phyloP scores from a whole-genome alignment of 2,888 invertebrate genomes.

The Sclerodermus sp. region DNA sequence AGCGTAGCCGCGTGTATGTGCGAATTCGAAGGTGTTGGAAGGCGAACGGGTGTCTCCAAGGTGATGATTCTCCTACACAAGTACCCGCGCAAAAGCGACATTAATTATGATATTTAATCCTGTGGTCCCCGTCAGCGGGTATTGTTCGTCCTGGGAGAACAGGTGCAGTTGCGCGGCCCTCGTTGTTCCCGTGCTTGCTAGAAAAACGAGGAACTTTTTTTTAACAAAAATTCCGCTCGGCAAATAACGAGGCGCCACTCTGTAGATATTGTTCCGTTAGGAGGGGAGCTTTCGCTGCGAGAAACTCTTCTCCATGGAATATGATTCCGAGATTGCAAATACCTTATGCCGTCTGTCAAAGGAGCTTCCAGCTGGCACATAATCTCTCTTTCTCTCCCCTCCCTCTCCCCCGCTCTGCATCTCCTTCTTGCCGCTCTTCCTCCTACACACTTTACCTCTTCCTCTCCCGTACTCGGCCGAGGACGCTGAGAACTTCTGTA shows the following conservation, averaged over 20 bases:
- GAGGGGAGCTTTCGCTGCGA: slow-evolving; percentile 1
- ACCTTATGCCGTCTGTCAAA: slow-evolving; percentile 18
- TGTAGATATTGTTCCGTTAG: slow-evolving; percentile 18
- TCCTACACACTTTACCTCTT: too few relatives aligned
- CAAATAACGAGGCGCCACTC: slow-evolving; percentile 4
- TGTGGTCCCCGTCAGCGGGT: slow-evolving; percentile 26
- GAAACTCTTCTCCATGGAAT: slow-evolving; percentile 10
- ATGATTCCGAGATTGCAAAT: slow-evolving; percentile 15
- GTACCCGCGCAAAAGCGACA: slow-evolving; percentile 31
- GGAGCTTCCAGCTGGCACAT: slow-evolving; percentile 20
- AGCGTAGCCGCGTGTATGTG: slow-evolving; percentile 16
- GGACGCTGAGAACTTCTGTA: slow-evolving; percentile 13
- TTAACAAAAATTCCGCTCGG: slow-evolving; percentile 8
- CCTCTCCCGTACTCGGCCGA: not conserved
- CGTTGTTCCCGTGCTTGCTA: too few relatives aligned
- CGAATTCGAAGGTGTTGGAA: slow-evolving; percentile 21
- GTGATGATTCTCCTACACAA: slow-evolving; percentile 36
- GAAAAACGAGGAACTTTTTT: not conserved
- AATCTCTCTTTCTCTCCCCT: slow-evolving; percentile 14
- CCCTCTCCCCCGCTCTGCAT: too few relatives aligned
- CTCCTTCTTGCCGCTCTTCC: too few relatives aligned
- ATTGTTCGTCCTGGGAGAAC: slow-evolving; percentile 39
- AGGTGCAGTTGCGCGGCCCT: slow-evolving; percentile 21
- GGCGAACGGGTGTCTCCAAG: slow-evolving; percentile 30
- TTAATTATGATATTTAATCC: slow-evolving; percentile 54